Conservation (phyloP, 1,140 invertebrate genomes). For the Trinorchestia longiramus region DNA sequence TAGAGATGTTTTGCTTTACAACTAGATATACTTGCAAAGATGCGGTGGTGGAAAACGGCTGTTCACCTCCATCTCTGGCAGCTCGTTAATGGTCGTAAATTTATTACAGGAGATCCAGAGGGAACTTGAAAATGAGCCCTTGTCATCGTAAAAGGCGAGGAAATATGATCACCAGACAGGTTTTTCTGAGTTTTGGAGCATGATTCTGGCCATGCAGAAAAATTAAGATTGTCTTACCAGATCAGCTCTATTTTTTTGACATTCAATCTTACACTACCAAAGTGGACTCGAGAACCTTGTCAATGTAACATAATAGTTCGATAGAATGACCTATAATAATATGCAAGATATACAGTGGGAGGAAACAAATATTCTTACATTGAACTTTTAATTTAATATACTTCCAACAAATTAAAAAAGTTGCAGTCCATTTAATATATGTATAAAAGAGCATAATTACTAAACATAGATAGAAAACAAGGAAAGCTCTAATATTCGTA, state of each 20-base stretch:
- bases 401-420: no score
- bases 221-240: not conserved
- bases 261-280: not conserved
- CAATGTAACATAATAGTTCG: not conserved
- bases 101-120: slow-evolving; percentile 20
- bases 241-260: not conserved
- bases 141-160: not conserved
- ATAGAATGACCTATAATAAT: not conserved
- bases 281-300: not conserved
- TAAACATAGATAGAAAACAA: no score
- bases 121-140: slow-evolving; percentile 41
- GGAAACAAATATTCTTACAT: no score
- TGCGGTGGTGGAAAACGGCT: not conserved
- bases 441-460: no score
- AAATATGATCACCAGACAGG: slow-evolving; percentile 25
- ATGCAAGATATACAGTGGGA: not conserved
- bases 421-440: no score
- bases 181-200: not conserved
- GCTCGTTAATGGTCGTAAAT: slow-evolving; percentile 48
- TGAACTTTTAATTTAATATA: no score
- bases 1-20: not conserved
- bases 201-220: not conserved
- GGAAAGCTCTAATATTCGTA: no score
- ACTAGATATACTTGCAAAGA: not conserved
- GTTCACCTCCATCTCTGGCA: not conserved